phyloP scores from a whole-genome alignment of 37 sponge, comb jelly and placozoan species.

The Eunapius fragilis region DNA sequence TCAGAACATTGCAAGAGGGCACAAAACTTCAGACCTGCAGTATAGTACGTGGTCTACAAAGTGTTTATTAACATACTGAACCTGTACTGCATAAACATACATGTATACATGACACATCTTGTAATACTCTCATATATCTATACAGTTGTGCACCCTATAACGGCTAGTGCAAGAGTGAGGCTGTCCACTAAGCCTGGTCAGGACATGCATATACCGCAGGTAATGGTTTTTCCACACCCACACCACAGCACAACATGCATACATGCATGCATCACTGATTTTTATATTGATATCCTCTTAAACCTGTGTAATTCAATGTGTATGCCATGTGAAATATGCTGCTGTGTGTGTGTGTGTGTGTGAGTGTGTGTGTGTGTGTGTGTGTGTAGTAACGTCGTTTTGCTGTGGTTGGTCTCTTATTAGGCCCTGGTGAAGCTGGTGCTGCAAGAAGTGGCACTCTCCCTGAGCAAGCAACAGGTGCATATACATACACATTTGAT shows the following conservation, averaged over 20 bases:
- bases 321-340: too few relatives aligned
- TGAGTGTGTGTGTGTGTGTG: too few relatives aligned
- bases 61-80: too few relatives aligned
- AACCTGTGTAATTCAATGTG: too few relatives aligned
- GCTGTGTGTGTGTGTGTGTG: too few relatives aligned
- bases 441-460: conserved; percentile 47
- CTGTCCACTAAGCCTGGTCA: conserved; percentile 51
- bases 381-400: background rate
- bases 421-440: conserved; percentile 47
- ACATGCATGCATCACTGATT: background rate
- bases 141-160: conserved; percentile 42
- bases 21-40: conserved; percentile 10
- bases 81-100: too few relatives aligned
- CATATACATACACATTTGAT: background rate
- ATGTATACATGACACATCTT: background rate
- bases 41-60: conserved; percentile 21
- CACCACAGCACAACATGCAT: too few relatives aligned
- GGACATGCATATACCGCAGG: conserved; percentile 42
- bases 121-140: too few relatives aligned
- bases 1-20: conserved; percentile 12
- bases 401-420: background rate
- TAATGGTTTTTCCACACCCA: background rate
- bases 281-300: too few relatives aligned
- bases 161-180: conserved; percentile 42
- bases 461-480: conserved; percentile 66